A percentile compares a stretch with the other conserved stretches of the same genome.
Conservation (phyloP, 2,797 vertebrate species). For the Gorsachius magnificus region DNA sequence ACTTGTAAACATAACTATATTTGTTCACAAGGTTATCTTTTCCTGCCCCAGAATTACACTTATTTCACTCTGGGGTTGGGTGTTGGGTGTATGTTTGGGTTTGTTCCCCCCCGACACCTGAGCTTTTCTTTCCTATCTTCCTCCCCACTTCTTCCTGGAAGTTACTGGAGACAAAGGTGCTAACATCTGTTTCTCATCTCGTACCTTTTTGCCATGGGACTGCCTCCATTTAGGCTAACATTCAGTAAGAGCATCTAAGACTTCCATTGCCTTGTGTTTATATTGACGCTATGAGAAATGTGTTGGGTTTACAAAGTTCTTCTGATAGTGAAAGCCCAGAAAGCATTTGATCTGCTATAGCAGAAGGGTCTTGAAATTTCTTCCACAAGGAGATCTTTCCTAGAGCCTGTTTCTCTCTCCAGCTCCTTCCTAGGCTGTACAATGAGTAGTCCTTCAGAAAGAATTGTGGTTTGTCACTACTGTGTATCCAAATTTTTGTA, state of each 20-base stretch:
- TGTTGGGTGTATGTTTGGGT: neutral
- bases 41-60: neutral
- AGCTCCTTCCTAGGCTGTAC: neutral
- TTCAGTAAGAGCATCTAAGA: neutral
- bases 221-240: neutral
- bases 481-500: neutral
- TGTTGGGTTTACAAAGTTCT: neutral
- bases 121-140: neutral
- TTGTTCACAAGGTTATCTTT: neutral
- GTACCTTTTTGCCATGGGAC: neutral
- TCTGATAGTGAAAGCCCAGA: too few relatives aligned
- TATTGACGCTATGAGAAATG: neutral
- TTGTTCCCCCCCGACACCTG: rapidly evolving
- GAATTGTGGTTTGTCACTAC: neutral
- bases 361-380: neutral
- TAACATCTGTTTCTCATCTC: neutral
- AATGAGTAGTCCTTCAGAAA: neutral
- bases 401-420: neutral
- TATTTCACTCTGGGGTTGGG: neutral
- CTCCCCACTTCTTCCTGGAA: neutral
- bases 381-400: neutral
- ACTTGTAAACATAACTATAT: neutral
- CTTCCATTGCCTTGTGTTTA: neutral
- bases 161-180: neutral
- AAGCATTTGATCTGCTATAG: neutral